Percentiles rank a stretch among this genome's conserved stretches.
Evolutionary conservation across 2,113 vertebrate genomes (phyloP).

Genomic region (Rattus rattus): DNA sequence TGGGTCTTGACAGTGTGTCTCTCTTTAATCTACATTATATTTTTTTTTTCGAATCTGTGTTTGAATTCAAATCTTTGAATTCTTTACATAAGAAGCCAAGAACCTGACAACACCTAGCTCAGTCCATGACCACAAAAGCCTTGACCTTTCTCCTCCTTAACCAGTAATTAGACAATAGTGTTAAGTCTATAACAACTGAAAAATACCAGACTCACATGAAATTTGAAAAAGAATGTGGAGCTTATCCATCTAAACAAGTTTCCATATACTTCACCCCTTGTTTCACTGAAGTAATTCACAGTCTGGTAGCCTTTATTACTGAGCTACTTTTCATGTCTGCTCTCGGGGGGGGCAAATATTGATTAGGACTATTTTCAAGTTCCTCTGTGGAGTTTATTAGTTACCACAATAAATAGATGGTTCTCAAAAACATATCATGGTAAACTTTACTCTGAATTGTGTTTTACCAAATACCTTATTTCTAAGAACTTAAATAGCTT

Average conservation of each 20-base stretch:
- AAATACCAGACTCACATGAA: not conserved
- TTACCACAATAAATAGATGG: not conserved
- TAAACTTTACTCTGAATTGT: not conserved
- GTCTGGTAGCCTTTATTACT: not conserved
- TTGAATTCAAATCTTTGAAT: not conserved
- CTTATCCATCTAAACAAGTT: conserved; percentile 26
- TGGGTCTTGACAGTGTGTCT: not conserved
- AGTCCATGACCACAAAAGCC: not conserved
- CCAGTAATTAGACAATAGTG: not conserved
- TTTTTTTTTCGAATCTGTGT: not conserved
- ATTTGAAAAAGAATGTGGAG: not conserved
- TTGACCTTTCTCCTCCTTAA: not conserved
- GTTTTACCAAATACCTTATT: conserved; percentile 25
- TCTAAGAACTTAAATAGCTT: not conserved
- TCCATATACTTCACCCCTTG: not conserved
- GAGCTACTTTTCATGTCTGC: not conserved
- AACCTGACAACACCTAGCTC: not conserved
- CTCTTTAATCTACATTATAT: not conserved
- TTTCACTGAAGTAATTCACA: not conserved
- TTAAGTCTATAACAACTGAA: not conserved
- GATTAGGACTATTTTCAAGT: not conserved
- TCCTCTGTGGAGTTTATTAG: not conserved
- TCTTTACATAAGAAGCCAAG: not conserved
- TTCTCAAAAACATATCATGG: not conserved
- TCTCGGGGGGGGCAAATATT: not conserved